Evolutionary conservation across 2,113 vertebrate genomes (phyloP).

Genomic region (Lophura nycthemera): DNA sequence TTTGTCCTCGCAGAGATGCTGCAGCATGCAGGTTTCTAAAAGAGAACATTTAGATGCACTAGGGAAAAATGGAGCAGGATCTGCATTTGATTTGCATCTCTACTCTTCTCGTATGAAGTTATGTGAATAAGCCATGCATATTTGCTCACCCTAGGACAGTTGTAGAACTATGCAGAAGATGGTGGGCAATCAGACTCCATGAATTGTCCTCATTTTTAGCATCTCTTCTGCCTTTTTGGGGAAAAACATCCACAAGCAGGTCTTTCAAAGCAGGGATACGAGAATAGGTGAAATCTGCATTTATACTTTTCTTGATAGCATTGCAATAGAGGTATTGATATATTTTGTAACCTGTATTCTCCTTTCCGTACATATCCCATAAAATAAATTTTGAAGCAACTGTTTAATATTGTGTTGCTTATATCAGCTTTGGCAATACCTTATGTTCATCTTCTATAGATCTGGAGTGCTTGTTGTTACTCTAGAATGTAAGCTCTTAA

Average conservation of each 20-base stretch:
- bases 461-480: background rate
- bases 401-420: background rate
- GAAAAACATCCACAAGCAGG: background rate
- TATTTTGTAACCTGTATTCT: background rate
- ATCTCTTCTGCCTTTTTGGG: background rate
- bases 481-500: background rate
- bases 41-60: background rate
- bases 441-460: accelerated
- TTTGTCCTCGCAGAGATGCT: background rate
- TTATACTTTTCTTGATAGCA: background rate
- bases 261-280: background rate
- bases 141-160: background rate
- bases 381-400: background rate
- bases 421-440: background rate
- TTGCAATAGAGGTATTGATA: background rate
- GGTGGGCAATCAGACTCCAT: background rate
- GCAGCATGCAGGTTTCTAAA: background rate
- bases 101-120: background rate
- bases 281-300: background rate
- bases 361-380: background rate
- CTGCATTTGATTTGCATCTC: background rate
- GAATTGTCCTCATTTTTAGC: background rate
- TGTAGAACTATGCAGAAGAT: background rate
- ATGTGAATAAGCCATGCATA: background rate
- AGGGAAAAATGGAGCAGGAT: background rate